Conservation (phyloP, 2,113 vertebrate species). For the Nothobranchius furzeri region DNA sequence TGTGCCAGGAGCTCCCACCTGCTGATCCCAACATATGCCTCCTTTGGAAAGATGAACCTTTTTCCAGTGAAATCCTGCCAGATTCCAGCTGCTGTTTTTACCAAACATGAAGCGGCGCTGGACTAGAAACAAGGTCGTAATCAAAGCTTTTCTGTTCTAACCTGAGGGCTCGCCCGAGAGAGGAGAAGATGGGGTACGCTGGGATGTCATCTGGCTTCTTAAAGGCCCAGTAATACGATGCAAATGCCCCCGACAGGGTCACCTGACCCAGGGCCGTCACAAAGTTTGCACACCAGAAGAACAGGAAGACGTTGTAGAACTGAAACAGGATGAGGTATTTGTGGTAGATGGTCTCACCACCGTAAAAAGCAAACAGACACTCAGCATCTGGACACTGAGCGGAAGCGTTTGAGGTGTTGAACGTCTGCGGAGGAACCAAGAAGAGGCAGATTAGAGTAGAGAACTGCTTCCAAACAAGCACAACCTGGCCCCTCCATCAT, state of each 20-base stretch:
- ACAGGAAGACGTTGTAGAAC: constrained; percentile 95
- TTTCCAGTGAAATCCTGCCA: background rate
- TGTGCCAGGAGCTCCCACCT: background rate
- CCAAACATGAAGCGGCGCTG: too few species aligned
- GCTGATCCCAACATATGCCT: constrained; percentile 1
- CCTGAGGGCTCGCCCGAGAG: constrained; percentile 90
- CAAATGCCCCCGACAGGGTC: constrained; percentile 91
- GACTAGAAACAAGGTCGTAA: too few species aligned
- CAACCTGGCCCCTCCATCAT: background rate
- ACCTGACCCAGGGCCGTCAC: constrained; percentile 92
- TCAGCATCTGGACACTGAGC: constrained; percentile 80
- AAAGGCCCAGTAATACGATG: constrained; percentile 97
- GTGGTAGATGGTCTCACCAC: constrained; percentile 90
- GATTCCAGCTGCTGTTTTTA: background rate
- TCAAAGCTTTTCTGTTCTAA: constrained; percentile 44
- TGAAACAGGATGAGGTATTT: constrained; percentile 87
- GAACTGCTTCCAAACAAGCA: background rate
- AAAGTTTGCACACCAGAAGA: constrained; percentile 97
- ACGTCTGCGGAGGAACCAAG: constrained; percentile 75
- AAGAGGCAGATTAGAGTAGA: background rate
- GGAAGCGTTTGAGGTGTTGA: constrained; percentile 78
- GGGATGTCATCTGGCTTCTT: constrained; percentile 91
- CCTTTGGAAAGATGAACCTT: background rate
- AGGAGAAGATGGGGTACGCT: constrained; percentile 86
- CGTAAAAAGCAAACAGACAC: constrained; percentile 93